Percentiles rank a stretch among this genome's conserved stretches.
phyloP scores from a whole-genome alignment of 1,140 invertebrate genomes.

The Diprion similis region DNA sequence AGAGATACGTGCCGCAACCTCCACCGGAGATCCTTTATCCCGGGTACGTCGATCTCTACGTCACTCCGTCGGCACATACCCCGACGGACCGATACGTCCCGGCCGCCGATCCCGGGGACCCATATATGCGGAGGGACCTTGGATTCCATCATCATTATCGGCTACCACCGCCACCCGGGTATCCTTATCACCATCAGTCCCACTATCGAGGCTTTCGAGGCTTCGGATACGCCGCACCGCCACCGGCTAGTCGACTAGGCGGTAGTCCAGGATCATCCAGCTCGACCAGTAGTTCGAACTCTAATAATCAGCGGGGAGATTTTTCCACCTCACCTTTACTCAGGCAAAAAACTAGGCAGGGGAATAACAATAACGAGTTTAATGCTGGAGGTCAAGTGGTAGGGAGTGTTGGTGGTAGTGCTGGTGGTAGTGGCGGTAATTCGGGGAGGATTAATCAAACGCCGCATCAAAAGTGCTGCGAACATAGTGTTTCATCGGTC shows the following conservation, averaged over 20 bases:
- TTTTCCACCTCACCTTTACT: conserved; percentile 58
- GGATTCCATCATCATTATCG: conserved; percentile 68
- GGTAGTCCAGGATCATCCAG: conserved; percentile 64
- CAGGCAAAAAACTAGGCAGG: conserved; percentile 54
- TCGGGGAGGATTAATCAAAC: no score
- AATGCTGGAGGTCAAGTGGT: conserved; percentile 23
- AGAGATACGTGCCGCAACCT: conserved; percentile 70
- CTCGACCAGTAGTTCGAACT: conserved; percentile 52
- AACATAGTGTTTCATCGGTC: no score
- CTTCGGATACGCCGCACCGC: conserved; percentile 50
- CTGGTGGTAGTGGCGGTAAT: no score
- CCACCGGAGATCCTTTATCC: conserved; percentile 62
- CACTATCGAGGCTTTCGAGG: conserved; percentile 53
- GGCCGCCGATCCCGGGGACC: conserved; percentile 60
- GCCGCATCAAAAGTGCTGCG: no score
- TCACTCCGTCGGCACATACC: conserved; percentile 60
- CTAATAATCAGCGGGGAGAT: conserved; percentile 49
- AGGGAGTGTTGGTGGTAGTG: no score
- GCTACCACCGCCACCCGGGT: conserved; percentile 58
- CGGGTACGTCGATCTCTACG: conserved; percentile 61
- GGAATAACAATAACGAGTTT: conserved; percentile 37
- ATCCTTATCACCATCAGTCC: conserved; percentile 53
- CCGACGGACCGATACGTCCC: conserved; percentile 60
- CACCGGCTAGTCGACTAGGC: conserved; percentile 43
- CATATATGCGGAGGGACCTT: conserved; percentile 68